Base-by-base conservation (phyloP, 2,113 vertebrate genomes). In the western clawed frog (Xenopus tropicalis) region DNA sequence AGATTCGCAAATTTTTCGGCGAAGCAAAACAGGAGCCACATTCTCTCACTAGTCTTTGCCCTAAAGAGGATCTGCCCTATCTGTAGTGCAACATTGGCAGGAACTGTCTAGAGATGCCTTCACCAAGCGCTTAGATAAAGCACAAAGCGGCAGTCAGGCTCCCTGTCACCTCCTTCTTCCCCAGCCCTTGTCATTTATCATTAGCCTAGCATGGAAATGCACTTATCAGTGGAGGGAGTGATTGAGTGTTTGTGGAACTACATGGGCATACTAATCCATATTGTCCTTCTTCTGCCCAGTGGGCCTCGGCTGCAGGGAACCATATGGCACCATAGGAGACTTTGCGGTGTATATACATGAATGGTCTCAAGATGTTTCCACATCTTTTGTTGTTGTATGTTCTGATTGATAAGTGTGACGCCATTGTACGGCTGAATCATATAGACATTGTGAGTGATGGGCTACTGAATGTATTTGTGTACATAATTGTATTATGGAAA, bases 261-360 rank as follows among this genome's bases (percentile, higher is more conserved):
- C 8, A n/a, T 4, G n/a, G 4, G 16, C 52, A n/a, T 54, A 19
- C 52, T 54, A 54, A 54, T 54, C 52, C 52, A 54, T 54, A 58
- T 20, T 11, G 14, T n/a, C 25, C 21, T 42, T 10, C 9, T 14
- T 62, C 22, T 5, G 10, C 48, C 19, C 7, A 37, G 23, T 42
- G 46, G 24, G 16, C 44, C 51, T 24, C 63, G 23, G 48, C 59
- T 16, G 1, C 20, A 20, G 29, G 23, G 23, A 22, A n/a, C 19
- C 70, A 54, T 63, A 42, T 42, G 46, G 59, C 70, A 61, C 70
- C 22, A 63, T 25, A 42, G 61, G 59, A 48, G 58, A 37, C 46
- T 29, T 37, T 19, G 21, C 11, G 20, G 42, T 21, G 21, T 17
- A 57, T 13, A 4, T 24, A 42, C 70, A 63, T 42, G 44, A 63